phyloP scores from a whole-genome alignment of 2,797 vertebrate species.

The Falco naumanni region DNA sequence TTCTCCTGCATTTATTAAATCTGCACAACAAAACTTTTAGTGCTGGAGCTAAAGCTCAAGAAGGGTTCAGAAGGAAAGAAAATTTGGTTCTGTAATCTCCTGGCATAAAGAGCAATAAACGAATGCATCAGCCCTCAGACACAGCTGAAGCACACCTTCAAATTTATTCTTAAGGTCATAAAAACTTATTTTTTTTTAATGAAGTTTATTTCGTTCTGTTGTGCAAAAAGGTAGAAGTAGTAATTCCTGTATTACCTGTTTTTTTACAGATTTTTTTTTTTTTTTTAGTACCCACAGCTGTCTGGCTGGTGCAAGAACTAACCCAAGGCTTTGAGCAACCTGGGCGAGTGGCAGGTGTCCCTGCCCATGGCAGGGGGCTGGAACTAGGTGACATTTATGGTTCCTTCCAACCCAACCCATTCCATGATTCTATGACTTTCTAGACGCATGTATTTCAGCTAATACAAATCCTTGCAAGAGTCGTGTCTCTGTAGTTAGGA shows the following conservation, averaged over 20 bases:
- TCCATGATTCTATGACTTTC: neutral
- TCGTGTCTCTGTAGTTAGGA: neutral
- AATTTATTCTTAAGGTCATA: neutral
- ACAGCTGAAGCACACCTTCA: neutral
- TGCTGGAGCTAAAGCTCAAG: neutral
- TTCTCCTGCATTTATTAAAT: neutral
- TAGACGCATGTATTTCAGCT: neutral
- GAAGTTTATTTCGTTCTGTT: neutral
- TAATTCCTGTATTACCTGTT: neutral
- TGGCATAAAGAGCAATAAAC: fast-evolving
- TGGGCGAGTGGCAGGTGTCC: neutral
- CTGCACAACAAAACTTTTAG: neutral
- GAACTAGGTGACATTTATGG: neutral
- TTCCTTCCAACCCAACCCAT: neutral
- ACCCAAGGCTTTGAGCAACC: neutral
- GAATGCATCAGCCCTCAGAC: neutral
- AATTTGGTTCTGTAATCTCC: neutral
- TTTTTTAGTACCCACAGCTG: neutral
- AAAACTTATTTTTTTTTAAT: neutral
- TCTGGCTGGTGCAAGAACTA: neutral
- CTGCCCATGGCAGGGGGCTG: neutral
- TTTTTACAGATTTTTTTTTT: neutral
- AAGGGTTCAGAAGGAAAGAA: neutral
- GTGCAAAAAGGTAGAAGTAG: neutral
- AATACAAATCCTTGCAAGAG: neutral